Base-by-base conservation (phyloP, 2,113 vertebrate genomes). In the Chaetops frenatus region DNA sequence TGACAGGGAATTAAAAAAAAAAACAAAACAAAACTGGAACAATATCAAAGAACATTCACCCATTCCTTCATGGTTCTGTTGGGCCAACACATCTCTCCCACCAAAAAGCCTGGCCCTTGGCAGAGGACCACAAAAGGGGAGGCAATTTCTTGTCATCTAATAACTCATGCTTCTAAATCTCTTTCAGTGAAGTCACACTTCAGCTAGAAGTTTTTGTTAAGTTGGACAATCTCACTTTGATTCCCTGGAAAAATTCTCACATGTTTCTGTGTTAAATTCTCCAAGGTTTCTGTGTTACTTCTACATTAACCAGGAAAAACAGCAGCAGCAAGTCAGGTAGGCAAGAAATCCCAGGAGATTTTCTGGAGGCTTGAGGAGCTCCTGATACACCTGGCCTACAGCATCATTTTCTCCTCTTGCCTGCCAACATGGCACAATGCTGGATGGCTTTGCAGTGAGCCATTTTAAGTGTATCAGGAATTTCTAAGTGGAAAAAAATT, bases 1-100 rank as follows among this genome's bases (percentile, higher is more conserved):
- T 42, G 42, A 10, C 44, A 31, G 21, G 7, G 70, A 29, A 65
- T 64, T 25, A 5, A 7, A 33, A 72, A 33, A 35, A 50, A 42
- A 15, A 35, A 5, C 28, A 28, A 4, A 24, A 23, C 24, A 48
- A 48, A 28, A 3, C 31, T 19, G 14, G 24, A 60, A 70, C 54
- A 98, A 98, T 91, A 36, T 16, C 78, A 60, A 94, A 84, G 13
- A 7, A 57, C 92, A 20, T 54, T 47, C 11, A 58, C 3, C 23
- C 31, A 29, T 36, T 66, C 47, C 47, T 44, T 12, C 2, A 0
- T 7, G 11, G 22, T 20, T 31, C 19, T 24, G 4, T 42, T 71
- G 28, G 66, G 45, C 25, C 47, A 91, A 28, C 44, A 23, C 9
- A 58, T 36, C n/a, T 47, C 13, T n/a, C 44, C 40, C 18, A 45